Evolutionary conservation across 2,888 invertebrate species (phyloP).

Genomic region (Temnothorax rugatulus): DNA sequence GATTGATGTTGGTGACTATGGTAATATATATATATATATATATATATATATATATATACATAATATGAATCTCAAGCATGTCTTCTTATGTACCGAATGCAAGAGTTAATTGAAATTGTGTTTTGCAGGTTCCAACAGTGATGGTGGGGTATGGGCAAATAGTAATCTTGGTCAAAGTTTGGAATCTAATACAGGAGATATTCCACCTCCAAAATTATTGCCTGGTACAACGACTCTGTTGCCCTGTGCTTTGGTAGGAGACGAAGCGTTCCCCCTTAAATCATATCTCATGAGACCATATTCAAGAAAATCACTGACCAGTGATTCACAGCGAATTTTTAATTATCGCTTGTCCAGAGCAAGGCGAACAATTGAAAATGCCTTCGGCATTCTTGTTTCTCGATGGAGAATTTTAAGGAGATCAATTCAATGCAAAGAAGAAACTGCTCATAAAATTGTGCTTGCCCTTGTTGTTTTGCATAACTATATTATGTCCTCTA

Average conservation of each 20-base stretch:
- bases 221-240: neutral
- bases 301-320: neutral
- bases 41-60: neutral
- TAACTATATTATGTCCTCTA: constrained; percentile 30
- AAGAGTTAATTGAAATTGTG: neutral
- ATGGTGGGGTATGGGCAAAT: neutral
- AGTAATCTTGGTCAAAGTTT: constrained; percentile 4
- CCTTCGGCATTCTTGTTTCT: neutral
- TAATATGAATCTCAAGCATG: neutral
- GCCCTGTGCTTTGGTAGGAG: constrained; percentile 5
- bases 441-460: constrained; percentile 38
- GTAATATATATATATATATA: neutral
- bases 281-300: constrained; percentile 22
- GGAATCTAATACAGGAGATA: neutral
- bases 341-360: constrained; percentile 35
- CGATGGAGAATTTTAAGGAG: constrained; percentile 15
- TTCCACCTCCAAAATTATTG: constrained; percentile 11
- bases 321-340: constrained; percentile 8
- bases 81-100: neutral
- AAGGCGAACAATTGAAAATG: neutral
- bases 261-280: constrained; percentile 34
- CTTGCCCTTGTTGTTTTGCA: constrained; percentile 21
- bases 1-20: constrained; percentile 22
- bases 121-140: neutral
- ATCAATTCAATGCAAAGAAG: constrained; percentile 27